phyloP scores from a whole-genome alignment of 2,113 vertebrate species.

The Ophthalmolycus amberensis region DNA sequence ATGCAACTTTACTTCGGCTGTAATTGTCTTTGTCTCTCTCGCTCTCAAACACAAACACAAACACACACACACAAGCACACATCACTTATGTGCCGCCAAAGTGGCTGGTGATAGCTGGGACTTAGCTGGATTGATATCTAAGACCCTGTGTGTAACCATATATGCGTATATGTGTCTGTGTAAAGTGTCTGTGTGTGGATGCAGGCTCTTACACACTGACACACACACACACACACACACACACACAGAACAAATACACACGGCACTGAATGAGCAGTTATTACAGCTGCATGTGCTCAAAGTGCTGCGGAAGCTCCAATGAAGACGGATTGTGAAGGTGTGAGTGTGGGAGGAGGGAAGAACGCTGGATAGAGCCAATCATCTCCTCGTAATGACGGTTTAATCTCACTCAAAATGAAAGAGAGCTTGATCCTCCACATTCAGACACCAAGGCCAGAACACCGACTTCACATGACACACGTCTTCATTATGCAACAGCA shows the following conservation, averaged over 20 bases:
- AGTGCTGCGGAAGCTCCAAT: conserved; percentile 38
- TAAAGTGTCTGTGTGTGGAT: neutral
- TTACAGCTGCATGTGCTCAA: conserved; percentile 62
- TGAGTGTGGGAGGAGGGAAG: conserved; percentile 37
- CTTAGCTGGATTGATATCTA: conserved; percentile 34
- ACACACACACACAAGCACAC: neutral
- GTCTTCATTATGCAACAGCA: conserved; percentile 40
- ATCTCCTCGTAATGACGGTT: conserved; percentile 50
- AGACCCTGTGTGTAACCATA: neutral
- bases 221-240: neutral
- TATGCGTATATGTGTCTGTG: conserved; percentile 1
- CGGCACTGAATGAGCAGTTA: conserved; percentile 34
- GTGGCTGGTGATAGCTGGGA: conserved; percentile 44
- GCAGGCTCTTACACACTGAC: neutral
- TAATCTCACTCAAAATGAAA: conserved; percentile 53
- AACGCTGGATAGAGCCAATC: conserved; percentile 55
- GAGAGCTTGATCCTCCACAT: conserved; percentile 44
- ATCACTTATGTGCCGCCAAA: conserved; percentile 17
- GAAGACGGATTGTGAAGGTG: conserved; percentile 35
- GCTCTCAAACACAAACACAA: neutral
- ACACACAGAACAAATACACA: neutral
- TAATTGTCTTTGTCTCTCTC: neutral
- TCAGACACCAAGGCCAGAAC: conserved; percentile 30
- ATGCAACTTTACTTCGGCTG: conserved; percentile 7
- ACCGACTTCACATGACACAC: conserved; percentile 13